Conservation (phyloP, 2,888 invertebrate genomes). For the Apomyelois bistriatella region DNA sequence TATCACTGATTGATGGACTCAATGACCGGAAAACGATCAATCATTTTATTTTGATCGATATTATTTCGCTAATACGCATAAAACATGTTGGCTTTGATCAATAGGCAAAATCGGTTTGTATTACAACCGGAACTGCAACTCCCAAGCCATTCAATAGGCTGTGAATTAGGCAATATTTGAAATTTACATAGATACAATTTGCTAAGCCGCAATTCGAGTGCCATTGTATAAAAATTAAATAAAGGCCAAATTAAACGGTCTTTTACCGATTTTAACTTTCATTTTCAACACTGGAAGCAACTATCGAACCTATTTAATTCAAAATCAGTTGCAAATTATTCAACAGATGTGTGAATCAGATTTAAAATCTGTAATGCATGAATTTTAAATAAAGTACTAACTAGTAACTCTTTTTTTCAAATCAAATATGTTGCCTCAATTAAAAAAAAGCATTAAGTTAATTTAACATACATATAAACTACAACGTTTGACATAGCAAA, state of each 20-base stretch:
- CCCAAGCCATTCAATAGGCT: not conserved
- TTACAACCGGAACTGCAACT: constrained; percentile 4
- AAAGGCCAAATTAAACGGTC: not conserved
- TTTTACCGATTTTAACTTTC: not conserved
- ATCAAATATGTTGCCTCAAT: no score
- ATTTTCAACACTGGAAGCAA: constrained; percentile 1
- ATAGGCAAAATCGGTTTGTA: not conserved
- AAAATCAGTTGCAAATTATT: not conserved
- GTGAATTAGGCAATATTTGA: not conserved
- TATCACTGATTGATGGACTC: constrained; percentile 18
- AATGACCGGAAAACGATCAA: constrained; percentile 22
- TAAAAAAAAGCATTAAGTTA: no score
- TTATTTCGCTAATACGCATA: constrained; percentile 11
- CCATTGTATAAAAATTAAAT: not conserved
- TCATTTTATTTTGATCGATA: constrained; percentile 15
- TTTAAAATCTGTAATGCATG: not conserved
- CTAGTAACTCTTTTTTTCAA: no score
- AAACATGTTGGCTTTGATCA: not conserved
- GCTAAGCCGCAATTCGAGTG: not conserved
- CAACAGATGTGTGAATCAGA: not conserved
- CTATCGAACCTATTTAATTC: not conserved
- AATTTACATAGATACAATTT: not conserved
- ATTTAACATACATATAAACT: no score
- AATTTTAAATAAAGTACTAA: no score
- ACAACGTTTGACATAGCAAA: no score